A percentile compares a stretch with the other conserved stretches of the same genome.
phyloP scores from a whole-genome alignment of 2,797 vertebrate genomes.

The Discoglossus pictus region DNA sequence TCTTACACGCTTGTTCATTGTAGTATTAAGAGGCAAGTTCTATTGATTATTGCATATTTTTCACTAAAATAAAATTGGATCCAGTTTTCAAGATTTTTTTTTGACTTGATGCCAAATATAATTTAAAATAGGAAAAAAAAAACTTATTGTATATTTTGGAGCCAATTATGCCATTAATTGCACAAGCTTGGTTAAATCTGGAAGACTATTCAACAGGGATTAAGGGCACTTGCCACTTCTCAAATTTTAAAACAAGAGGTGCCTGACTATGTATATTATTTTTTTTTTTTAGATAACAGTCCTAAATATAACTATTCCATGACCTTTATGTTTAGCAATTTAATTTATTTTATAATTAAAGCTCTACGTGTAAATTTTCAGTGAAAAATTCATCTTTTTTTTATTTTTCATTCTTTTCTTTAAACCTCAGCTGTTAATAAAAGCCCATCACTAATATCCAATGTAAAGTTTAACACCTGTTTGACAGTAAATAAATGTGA shows the following conservation, averaged over 20 bases:
- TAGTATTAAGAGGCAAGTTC: conserved; percentile 78
- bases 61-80: conserved; percentile 82
- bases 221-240: conserved; percentile 73
- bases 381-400: conserved; percentile 86
- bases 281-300: conserved; percentile 64
- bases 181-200: conserved; percentile 83
- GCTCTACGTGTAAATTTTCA: conserved; percentile 88
- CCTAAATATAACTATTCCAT: conserved; percentile 77
- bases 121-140: conserved; percentile 80
- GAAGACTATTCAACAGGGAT: conserved; percentile 69
- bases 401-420: conserved; percentile 88
- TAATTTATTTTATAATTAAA: conserved; percentile 91
- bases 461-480: conserved; percentile 99
- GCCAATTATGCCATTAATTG: conserved; percentile 79
- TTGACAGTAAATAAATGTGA: conserved; percentile 99
- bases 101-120: conserved; percentile 77
- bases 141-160: conserved; percentile 64
- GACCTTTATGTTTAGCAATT: conserved; percentile 90
- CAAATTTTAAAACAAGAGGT: conserved; percentile 77
- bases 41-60: conserved; percentile 79
- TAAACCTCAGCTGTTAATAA: conserved; percentile 89
- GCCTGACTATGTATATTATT: conserved; percentile 67
- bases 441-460: conserved; percentile 96
- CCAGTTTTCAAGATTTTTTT: conserved; percentile 74
- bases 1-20: conserved; percentile 84